These are phyloP conservation scores for Bombus balteatus DNA, from an alignment of 1,140 invertebrate species.

Conservation along the genomic window DNA sequence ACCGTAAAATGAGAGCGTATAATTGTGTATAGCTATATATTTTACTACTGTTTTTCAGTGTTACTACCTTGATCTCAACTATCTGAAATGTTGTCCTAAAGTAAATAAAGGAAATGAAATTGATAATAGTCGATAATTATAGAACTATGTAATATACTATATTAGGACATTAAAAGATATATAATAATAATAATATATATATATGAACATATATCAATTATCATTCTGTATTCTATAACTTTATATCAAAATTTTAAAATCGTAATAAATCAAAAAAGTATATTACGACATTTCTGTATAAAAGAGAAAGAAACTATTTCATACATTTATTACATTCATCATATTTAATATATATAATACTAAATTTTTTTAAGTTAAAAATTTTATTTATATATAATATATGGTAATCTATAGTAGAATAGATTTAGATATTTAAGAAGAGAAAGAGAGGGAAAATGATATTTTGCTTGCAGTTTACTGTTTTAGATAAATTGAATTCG, in stretches of 20 bases:
- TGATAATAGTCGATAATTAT: background rate
- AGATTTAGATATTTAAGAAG: background rate
- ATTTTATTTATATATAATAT: too few species aligned
- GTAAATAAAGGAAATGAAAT: background rate
- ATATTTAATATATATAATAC: background rate
- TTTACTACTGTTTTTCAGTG: background rate
- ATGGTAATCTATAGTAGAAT: background rate
- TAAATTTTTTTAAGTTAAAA: background rate
- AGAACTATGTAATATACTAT: background rate
- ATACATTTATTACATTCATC: background rate
- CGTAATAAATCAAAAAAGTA: background rate
- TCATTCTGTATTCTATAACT: background rate
- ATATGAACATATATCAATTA: background rate
- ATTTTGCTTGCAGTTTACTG: too few species aligned
- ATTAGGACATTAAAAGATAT: background rate
- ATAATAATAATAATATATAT: background rate
- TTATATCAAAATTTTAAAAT: background rate
- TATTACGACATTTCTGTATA: background rate
- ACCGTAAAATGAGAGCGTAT: background rate
- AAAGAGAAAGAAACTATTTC: background rate
- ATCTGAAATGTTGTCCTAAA: background rate
- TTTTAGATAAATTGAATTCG: background rate
- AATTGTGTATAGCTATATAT: background rate
- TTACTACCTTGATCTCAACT: background rate
- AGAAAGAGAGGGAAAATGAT: too few species aligned